Base-by-base conservation (phyloP, 2,113 vertebrate species). In the Brachyhypopomus occidentalis region DNA sequence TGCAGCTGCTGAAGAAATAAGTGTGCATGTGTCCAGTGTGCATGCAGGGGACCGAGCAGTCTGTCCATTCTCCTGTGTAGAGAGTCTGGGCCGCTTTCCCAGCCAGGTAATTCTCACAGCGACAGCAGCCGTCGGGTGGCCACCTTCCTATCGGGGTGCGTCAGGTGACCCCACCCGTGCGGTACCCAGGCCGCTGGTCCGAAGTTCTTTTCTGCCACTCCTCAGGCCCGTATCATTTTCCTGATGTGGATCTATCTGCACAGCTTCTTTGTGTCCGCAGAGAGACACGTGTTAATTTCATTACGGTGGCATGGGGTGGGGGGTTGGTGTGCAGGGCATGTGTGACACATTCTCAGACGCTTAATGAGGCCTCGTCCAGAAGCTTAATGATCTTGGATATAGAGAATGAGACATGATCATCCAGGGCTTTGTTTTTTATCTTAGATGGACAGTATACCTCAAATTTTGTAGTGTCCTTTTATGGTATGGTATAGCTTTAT, bases 81-180 rank as follows among this genome's bases (percentile, higher is more conserved):
- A 81, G 85, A 82, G 86, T 82, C 85, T 86, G 87, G 84, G 88
- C 70, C 30, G 76, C 66, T 71, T 72, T 75, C 83, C 77, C 74
- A 66, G 85, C 78, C 20, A 81, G 72, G 84, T 86, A 86, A 89
- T 85, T 79, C 80, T 58, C 75, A 72, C 84, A 78, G 72, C 75
- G 9, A 8, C 14, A 72, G 34, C 74, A 58, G 67, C 64, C 45
- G 59, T 78, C 81, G 67, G 75, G 86, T 22, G 62, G 72, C 22
- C 75, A 55, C 22, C 4, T 52, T 69, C 14, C 27, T 48, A 52
- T 75, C 22, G 63, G 27, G 41, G 75, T 5, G 22, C 23, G 38
- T n/a, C 63, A 70, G 45, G 76, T 80, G 63, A 80, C 64, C 52
- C 45, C 8, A 8, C 77, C 77, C 75, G 58, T 75, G 48, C 63